These are phyloP conservation scores for Buceros bicornis DNA, from an alignment of 2,797 vertebrate genomes.

Conservation along the genomic window DNA sequence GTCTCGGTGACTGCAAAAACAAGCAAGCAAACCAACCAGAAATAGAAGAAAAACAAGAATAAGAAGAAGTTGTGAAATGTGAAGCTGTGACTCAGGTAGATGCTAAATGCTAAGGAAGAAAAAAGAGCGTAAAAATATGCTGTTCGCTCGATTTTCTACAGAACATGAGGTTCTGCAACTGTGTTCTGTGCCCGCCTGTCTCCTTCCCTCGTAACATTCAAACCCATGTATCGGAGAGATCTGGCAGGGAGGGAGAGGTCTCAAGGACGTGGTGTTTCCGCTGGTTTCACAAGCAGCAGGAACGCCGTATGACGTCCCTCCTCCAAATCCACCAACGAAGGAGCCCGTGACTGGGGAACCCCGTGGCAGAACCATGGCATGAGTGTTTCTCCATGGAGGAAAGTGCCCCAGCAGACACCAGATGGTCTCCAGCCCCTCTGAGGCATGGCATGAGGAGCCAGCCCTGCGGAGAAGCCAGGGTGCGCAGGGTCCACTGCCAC, in stretches of 20 bases:
- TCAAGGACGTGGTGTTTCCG: not conserved
- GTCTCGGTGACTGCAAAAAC: constrained; percentile 17
- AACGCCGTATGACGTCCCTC: rapidly evolving
- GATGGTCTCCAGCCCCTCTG: not conserved
- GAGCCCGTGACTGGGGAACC: not conserved
- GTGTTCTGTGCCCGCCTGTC: not conserved
- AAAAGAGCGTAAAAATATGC: constrained; percentile 31
- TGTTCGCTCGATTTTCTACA: not conserved
- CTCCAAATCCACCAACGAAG: not conserved
- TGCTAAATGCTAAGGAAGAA: constrained; percentile 24
- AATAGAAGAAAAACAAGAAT: not conserved
- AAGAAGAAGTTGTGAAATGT: not conserved
- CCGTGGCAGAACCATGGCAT: not conserved
- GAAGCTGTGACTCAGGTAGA: constrained; percentile 53
- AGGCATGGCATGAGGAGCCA: rapidly evolving
- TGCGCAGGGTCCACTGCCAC: not conserved
- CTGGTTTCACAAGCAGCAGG: not conserved
- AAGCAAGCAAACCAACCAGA: constrained; percentile 43
- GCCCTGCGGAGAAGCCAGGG: rapidly evolving
- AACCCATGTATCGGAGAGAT: not conserved
- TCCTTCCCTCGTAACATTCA: not conserved
- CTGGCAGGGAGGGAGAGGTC: not conserved
- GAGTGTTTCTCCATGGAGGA: not conserved
- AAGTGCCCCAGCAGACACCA: not conserved
- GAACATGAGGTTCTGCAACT: not conserved